phyloP scores from a whole-genome alignment of 2,113 vertebrate genomes.

The Epinephelus cyanopodus region DNA sequence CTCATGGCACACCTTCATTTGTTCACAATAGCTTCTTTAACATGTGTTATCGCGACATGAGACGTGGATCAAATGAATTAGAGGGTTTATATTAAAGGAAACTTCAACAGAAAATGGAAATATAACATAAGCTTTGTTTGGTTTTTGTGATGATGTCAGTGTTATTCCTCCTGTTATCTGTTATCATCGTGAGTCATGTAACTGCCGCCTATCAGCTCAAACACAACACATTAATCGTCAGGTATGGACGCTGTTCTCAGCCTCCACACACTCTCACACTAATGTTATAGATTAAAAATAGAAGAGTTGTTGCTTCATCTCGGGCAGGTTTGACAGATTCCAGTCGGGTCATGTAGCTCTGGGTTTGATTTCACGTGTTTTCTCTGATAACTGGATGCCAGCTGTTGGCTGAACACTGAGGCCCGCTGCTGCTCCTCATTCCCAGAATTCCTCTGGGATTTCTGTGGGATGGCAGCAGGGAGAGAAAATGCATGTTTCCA shows the following conservation, averaged over 20 bases:
- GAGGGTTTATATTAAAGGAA: no score
- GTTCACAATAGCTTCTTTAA: no score
- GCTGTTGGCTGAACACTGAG: slow-evolving; percentile 32
- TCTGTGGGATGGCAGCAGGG: slow-evolving; percentile 3
- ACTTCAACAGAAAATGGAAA: no score
- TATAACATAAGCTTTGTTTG: no score
- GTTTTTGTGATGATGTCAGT: not conserved
- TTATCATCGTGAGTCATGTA: not conserved
- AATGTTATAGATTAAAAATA: not conserved
- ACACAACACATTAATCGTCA: not conserved
- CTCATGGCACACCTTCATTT: no score
- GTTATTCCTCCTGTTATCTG: not conserved
- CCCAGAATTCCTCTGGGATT: slow-evolving; percentile 52
- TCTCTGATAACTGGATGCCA: slow-evolving; percentile 30
- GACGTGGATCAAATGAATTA: no score
- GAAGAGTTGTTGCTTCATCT: not conserved
- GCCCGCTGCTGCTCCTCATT: slow-evolving; percentile 34
- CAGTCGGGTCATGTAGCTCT: not conserved
- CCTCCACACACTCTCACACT: not conserved
- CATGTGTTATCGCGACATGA: no score
- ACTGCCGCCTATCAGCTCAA: not conserved
- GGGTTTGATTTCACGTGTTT: slow-evolving; percentile 11
- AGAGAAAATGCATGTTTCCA: not conserved
- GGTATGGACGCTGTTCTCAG: not conserved
- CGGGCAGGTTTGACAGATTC: not conserved